Evolutionary conservation across 2,113 vertebrate genomes (phyloP).

Genomic region (Clarias magur): DNA sequence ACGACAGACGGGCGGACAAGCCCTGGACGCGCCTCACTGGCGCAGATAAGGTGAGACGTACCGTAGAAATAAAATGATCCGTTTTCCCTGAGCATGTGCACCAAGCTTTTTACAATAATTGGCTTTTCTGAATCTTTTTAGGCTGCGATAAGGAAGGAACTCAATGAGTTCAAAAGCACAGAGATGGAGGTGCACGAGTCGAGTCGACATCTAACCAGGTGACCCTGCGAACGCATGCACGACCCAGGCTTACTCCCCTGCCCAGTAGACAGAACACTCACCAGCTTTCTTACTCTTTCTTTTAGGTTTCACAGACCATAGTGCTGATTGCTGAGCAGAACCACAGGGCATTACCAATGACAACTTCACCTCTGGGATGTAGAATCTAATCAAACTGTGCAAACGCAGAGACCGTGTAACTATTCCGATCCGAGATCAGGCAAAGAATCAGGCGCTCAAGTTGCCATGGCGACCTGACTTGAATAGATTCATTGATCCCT

Average conservation of each 20-base stretch:
- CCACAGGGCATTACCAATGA: conserved; percentile 46
- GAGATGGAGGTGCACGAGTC: conserved; percentile 99
- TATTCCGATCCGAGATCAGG: conserved; percentile 24
- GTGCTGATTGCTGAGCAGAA: conserved; percentile 43
- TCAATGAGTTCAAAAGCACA: conserved; percentile 99
- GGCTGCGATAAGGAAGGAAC: conserved; percentile 98
- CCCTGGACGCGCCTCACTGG: conserved; percentile 97
- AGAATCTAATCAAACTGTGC: conserved; percentile 10
- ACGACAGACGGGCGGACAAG: conserved; percentile 94
- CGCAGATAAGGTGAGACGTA: conserved; percentile 83
- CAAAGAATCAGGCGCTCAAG: background rate
- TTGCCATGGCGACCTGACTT: background rate
- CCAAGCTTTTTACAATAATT: background rate
- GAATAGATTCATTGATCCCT: conserved; percentile 14
- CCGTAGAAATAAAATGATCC: no score
- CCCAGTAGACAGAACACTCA: background rate
- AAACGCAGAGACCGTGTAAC: conserved; percentile 3
- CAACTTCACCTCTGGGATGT: conserved; percentile 7
- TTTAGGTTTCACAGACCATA: conserved; percentile 95
- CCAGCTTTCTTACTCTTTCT: conserved; percentile 44
- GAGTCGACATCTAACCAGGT: conserved; percentile 98
- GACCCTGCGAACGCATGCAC: background rate
- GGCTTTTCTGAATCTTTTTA: conserved; percentile 62
- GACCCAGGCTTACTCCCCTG: background rate
- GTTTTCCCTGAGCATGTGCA: background rate